These are phyloP conservation scores for Graptemys geographica DNA, from an alignment of 2,797 vertebrate species.

Conservation along the genomic window DNA sequence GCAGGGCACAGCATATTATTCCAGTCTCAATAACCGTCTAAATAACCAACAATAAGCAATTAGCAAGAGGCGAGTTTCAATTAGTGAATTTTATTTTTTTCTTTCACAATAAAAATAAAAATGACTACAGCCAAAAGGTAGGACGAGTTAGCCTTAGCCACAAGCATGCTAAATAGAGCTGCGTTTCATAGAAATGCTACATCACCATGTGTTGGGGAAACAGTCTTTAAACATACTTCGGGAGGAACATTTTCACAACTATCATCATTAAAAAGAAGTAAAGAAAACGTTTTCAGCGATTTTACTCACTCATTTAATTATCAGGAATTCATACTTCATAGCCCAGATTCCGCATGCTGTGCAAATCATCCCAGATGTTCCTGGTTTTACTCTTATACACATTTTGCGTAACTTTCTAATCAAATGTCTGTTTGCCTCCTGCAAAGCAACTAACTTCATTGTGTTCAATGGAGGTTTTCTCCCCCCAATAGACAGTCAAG, in stretches of 20 bases:
- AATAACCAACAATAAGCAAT: not conserved
- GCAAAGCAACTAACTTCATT: not conserved
- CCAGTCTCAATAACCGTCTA: not conserved
- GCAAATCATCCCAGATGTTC: slow-evolving; percentile 25
- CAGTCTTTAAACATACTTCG: not conserved
- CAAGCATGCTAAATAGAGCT: rapidly evolving
- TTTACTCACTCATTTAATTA: slow-evolving; percentile 29
- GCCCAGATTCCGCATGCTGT: slow-evolving; percentile 29
- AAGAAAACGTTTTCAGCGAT: slow-evolving; percentile 12
- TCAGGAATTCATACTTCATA: slow-evolving; percentile 31
- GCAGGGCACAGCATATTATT: not conserved
- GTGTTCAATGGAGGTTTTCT: not conserved
- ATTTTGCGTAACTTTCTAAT: slow-evolving; percentile 36
- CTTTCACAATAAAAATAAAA: not conserved
- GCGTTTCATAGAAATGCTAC: not conserved
- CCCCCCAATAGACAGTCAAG: not conserved
- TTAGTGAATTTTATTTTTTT: not conserved
- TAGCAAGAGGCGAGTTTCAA: not conserved
- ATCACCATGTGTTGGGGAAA: not conserved
- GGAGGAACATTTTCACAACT: not conserved
- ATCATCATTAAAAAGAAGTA: not conserved
- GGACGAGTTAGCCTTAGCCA: rapidly evolving
- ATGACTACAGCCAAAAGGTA: rapidly evolving
- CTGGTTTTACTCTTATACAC: not conserved
- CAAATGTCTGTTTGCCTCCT: not conserved